These are phyloP conservation scores for Hiodon tergisus DNA, from an alignment of 2,113 vertebrate species.

Conservation along the genomic window DNA sequence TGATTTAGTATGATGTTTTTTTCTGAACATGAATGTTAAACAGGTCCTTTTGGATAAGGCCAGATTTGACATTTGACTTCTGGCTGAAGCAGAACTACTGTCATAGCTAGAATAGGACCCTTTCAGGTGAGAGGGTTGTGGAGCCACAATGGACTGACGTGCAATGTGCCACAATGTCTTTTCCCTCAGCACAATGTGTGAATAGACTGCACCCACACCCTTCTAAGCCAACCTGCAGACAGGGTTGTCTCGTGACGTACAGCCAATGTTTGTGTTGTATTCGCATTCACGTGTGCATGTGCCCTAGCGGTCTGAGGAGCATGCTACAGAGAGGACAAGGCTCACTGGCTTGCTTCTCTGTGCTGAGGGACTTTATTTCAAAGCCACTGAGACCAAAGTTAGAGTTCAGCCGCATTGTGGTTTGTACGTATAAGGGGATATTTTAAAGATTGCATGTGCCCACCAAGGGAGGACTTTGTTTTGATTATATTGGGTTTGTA, in stretches of 20 bases:
- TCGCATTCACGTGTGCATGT: background rate
- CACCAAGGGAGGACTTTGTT: background rate
- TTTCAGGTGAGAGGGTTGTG: conserved; percentile 53
- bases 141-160: conserved; percentile 68
- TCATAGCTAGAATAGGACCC: conserved; percentile 50
- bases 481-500: background rate
- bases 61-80: conserved; percentile 31
- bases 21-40: conserved; percentile 63
- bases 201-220: conserved; percentile 35
- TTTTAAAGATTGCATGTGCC: background rate
- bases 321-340: background rate
- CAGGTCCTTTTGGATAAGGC: conserved; percentile 39
- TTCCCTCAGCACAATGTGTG: conserved; percentile 32
- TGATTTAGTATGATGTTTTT: conserved; percentile 45
- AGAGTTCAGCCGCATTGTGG: background rate
- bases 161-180: conserved; percentile 45
- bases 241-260: background rate
- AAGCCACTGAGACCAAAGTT: background rate
- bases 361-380: background rate
- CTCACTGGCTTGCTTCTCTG: background rate
- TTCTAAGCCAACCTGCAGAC: background rate
- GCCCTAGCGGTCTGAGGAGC: background rate
- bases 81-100: conserved; percentile 67
- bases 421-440: background rate
- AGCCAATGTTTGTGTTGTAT: background rate